Evolutionary conservation across 1,140 invertebrate genomes (phyloP), one percentile per base, ranked within the genome.

Genomic region (Apis florea): DNA sequence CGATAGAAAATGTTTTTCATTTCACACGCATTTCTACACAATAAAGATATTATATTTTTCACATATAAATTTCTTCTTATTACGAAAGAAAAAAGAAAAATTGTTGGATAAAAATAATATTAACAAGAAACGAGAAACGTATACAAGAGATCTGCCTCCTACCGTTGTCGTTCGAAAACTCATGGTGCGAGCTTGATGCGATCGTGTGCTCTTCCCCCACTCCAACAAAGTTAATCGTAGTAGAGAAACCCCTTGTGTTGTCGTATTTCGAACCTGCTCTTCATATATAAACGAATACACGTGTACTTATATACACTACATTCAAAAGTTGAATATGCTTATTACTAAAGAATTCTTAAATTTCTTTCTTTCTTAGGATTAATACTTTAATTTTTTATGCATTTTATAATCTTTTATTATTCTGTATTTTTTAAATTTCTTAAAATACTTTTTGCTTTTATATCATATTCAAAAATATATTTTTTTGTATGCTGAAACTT

Each of bases 91-190:
- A 49, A 70, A 69, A 61, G 40, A 58, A 56, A 79, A 72, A 69
- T 58, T 51, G 17, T n/a, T n/a, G 26, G 17, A 53, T 53, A 51
- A 61, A 79, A 72, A 59, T 69, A 79, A 56, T 76, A 51, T 51
- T n/a, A 10, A 56, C 4, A 10, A 51, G 21, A 24, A 21, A 71
- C 21, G n/a, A 56, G 40, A 47, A 54, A 64, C 21, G 21, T 40
- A 12, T n/a, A 70, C 59, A 61, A 56, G 59, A 79, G 86, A 89
- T 53, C 86, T 72, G 68, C 72, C 86, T 87, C 86, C 79, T 83
- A 64, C 75, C 83, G 86, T 85, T 88, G 86, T 81, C 83, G 86
- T 85, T 72, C 85, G 86, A 88, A 89, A 89, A 89, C 88, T 89
- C 88, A 83, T 88, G 86, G 72, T 71, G 83, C 75, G 83, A 85